Evolutionary conservation across 2,888 invertebrate genomes (phyloP), one percentile per base, ranked within the genome.

Genomic region (Cosmorhoe ocellata): DNA sequence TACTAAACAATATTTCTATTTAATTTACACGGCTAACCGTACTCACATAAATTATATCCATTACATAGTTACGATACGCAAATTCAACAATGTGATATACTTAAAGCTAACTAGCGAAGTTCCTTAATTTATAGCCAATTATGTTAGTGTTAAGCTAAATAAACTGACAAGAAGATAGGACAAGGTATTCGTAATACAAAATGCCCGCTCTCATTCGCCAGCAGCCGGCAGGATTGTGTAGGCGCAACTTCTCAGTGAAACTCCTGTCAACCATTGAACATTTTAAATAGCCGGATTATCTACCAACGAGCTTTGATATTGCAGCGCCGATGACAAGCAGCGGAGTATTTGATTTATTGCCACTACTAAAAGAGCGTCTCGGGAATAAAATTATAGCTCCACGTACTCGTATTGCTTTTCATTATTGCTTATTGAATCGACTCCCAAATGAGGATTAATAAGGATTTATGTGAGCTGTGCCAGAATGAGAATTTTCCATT

Each of bases 91-190:
- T 74, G 76, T 71, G 68, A 74, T 74, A 74, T 74, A 80, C 74
- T 73, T 70, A 74, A 70, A 64, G 71, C 71, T 75, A 79, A 81
- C 79, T 74, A 76, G 81, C 77, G 75, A 79, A 81, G 79, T 80
- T 78, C 73, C 79, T 79, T 84, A 85, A 89, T 87, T 88, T 88
- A 89, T 83, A 76, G 86, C 83, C 88, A 89, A 89, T 89, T 87
- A 88, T 80, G 81, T 80, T 80, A 73, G 83, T 86, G 85, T 81
- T 84, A 82, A 83, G 80, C 83, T 79, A 78, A 85, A 85, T 84
- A 85, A 84, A 84, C 81, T 79, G 79, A 83, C 81, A 76, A 66
- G 78, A 76, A 81, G 82, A 83, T 83, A 83, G 76, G 71, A 75
- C 74, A 70, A 77, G n/a, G 81, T 74, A 79, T 79, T 79, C 69